Conservation (phyloP, 2,888 invertebrate species). For the Meghimatium bilineatum region DNA sequence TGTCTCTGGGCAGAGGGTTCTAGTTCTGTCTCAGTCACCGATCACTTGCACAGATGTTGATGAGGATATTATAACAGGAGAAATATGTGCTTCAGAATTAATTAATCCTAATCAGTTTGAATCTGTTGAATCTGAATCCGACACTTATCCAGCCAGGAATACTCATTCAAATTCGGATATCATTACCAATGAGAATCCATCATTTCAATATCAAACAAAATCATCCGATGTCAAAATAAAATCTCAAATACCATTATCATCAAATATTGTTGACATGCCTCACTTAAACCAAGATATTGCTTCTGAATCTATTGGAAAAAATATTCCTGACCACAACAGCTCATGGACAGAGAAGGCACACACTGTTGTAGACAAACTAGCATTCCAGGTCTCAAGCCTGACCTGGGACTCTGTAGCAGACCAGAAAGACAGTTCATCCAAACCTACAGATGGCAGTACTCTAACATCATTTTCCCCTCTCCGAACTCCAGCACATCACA, state of each 20-base stretch:
- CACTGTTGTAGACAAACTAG: conserved; percentile 51
- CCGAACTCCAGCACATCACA: conserved; percentile 64
- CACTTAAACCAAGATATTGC: background rate
- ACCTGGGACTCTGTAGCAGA: background rate
- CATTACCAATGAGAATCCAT: background rate
- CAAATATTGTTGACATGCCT: background rate
- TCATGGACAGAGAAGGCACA: conserved; percentile 42
- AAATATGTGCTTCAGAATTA: background rate
- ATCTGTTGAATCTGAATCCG: background rate
- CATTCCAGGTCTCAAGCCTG: background rate
- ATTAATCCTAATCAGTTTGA: background rate
- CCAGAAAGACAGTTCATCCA: background rate
- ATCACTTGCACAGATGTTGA: background rate
- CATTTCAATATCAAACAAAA: background rate
- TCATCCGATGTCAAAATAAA: background rate
- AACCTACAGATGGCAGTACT: conserved; percentile 25
- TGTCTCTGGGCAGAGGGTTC: conserved; percentile 44
- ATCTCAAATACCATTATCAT: background rate
- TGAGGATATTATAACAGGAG: background rate
- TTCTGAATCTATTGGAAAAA: background rate
- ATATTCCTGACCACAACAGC: background rate
- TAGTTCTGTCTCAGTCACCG: conserved; percentile 40
- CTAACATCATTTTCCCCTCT: conserved; percentile 63
- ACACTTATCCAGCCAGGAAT: no score
- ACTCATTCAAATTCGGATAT: background rate